Evolutionary conservation across 2,888 invertebrate genomes (phyloP).

Genomic region (Amiota minor): DNA sequence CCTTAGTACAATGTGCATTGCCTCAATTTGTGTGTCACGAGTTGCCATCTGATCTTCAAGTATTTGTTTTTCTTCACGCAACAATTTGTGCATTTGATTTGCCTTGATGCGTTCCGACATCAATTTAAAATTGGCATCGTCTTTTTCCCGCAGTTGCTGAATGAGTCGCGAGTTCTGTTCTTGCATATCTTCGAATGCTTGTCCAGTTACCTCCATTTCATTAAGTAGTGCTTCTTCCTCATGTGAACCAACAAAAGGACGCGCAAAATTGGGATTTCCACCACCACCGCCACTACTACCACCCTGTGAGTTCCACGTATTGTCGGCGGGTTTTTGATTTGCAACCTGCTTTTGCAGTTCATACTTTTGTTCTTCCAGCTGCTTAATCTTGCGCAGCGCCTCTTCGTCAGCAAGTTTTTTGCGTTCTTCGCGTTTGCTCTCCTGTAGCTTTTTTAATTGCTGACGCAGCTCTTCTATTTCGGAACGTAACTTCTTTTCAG

Average conservation of each 20-base stretch:
- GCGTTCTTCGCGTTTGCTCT: conserved; percentile 91
- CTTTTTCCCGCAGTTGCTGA: conserved; percentile 95
- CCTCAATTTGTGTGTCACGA: conserved; percentile 91
- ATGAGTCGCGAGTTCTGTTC: conserved; percentile 96
- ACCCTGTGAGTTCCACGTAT: conserved; percentile 60
- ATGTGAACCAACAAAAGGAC: conserved; percentile 83
- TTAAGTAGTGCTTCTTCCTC: conserved; percentile 97
- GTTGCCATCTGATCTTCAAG: conserved; percentile 91
- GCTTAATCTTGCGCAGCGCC: conserved; percentile 93
- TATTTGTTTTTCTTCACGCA: conserved; percentile 95
- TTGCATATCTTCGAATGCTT: conserved; percentile 99
- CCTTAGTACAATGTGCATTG: conserved; percentile 93
- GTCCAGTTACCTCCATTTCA: conserved; percentile 99
- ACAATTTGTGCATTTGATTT: conserved; percentile 94
- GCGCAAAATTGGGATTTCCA: conserved; percentile 72
- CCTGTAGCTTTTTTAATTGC: conserved; percentile 90
- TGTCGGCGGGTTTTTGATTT: conserved; percentile 81
- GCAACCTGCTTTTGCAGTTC: conserved; percentile 93
- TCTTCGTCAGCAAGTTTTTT: conserved; percentile 96
- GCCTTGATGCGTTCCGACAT: conserved; percentile 98
- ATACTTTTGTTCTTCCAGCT: conserved; percentile 93
- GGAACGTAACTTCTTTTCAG: conserved; percentile 90
- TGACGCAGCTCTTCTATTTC: conserved; percentile 92
- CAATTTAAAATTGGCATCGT: conserved; percentile 98
- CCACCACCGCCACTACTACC: conserved; percentile 69